Base-by-base conservation (phyloP, 2,888 invertebrate genomes). In the Andrena dorsata region DNA sequence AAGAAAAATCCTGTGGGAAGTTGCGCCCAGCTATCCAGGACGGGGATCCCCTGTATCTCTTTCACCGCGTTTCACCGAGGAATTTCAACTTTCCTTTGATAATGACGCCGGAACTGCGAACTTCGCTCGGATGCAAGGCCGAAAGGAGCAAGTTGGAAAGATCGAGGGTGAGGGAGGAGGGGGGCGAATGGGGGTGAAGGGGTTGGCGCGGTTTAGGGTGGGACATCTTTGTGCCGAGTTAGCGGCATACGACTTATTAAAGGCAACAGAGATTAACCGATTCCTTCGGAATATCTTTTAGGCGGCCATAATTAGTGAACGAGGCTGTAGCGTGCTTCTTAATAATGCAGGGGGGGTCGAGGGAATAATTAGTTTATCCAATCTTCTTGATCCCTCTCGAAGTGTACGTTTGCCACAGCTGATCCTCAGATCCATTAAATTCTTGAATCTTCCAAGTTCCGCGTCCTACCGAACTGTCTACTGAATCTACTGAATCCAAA, bases 1-100 rank as follows among this genome's bases (percentile, higher is more conserved):
- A 70, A 70, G 56, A 53, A 60, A 70, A 51, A 63, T 76, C 49
- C 20, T 13, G 41, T n/a, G 74, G 16, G 47, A 74, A 56, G 10
- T 61, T 35, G 49, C 28, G 51, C 61, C 16, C 51, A 60, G 72
- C 61, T 53, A 53, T 8, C 64, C 53, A 13, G 47, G 41, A 73
- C 65, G 20, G 16, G 28, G n/a, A 16, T 2, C 23, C 20, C 47
- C 26, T 73, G 65, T 32, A 47, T 58, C 58, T 56, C 49, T 51
- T 41, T 74, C 60, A 7, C 23, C 32, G 68, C 41, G 56, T 30
- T 41, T 20, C 58, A 20, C 28, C 65, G 41, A 28, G 51, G 53
- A 75, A 75, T 60, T 64, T 35, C 72, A n/a, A 23, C 10, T 10
- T 35, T 35, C 65, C 73, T 51, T 60, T 60, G 30, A 75, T 61